Percentiles rank a stretch among this genome's conserved stretches.
Conservation (phyloP, 2,888 invertebrate species). For the Acronicta leporina region DNA sequence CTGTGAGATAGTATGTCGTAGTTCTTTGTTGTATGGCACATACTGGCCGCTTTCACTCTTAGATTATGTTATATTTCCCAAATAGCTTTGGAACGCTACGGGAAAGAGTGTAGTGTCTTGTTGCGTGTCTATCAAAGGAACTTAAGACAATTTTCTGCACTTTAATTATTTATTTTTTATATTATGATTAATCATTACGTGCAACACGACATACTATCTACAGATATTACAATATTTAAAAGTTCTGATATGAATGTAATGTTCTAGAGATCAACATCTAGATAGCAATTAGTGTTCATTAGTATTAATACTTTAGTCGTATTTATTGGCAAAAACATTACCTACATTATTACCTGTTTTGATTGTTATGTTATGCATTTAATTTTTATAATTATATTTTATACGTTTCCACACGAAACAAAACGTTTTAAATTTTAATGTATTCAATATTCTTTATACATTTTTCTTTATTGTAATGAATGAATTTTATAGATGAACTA, state of each 20-base stretch:
- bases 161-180: not conserved
- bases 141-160: constrained; percentile 19
- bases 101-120: constrained; percentile 38
- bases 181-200: not conserved
- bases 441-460: constrained; percentile 59
- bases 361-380: constrained; percentile 60
- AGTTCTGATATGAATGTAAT: constrained; percentile 41
- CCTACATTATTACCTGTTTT: constrained; percentile 58
- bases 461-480: constrained; percentile 70
- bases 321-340: constrained; percentile 88
- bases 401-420: constrained; percentile 58
- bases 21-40: constrained; percentile 37
- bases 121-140: constrained; percentile 15
- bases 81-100: constrained; percentile 36
- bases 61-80: constrained; percentile 25
- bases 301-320: constrained; percentile 55
- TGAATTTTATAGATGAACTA: constrained; percentile 68
- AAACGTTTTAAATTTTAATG: constrained; percentile 60
- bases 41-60: constrained; percentile 37
- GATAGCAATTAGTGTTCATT: constrained; percentile 66
- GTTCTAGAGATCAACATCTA: constrained; percentile 72
- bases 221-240: constrained; percentile 19
- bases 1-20: constrained; percentile 59
- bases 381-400: constrained; percentile 56
- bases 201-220: constrained; percentile 49